These are phyloP conservation scores for Ormia ochracea DNA, from an alignment of 2,888 invertebrate species.

Conservation along the genomic window DNA sequence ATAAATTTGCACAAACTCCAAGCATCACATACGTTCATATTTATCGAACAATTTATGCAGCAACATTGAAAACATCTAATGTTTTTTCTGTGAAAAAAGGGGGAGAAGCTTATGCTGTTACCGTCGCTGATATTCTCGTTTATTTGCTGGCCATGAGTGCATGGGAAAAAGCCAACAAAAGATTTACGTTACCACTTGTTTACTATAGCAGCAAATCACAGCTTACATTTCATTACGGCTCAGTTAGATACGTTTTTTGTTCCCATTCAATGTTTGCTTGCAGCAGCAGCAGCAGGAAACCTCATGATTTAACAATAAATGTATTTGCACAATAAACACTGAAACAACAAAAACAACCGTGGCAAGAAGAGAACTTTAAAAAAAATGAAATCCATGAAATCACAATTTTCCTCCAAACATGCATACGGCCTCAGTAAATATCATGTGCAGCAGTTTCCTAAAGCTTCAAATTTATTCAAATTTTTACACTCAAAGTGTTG, in stretches of 20 bases:
- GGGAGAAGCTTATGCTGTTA: conserved; percentile 47
- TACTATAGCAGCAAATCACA: conserved; percentile 65
- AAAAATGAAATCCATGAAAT: conserved; percentile 45
- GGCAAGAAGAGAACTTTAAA: conserved; percentile 35
- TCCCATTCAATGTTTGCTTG: background rate
- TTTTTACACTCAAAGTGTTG: conserved; percentile 28
- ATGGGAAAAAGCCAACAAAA: conserved; percentile 61
- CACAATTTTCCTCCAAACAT: conserved; percentile 11
- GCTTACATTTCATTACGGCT: conserved; percentile 61
- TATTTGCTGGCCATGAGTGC: conserved; percentile 45
- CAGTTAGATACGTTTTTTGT: conserved; percentile 40
- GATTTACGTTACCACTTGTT: conserved; percentile 66
- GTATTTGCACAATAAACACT: conserved; percentile 59
- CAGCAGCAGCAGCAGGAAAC: conserved; percentile 66
- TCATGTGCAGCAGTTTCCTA: conserved; percentile 51
- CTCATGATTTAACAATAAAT: conserved; percentile 75
- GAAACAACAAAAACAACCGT: conserved; percentile 29
- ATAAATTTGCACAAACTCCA: conserved; percentile 4
- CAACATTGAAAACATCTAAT: conserved; percentile 49
- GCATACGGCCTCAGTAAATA: conserved; percentile 24
- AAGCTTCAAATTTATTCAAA: conserved; percentile 53
- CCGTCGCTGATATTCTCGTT: conserved; percentile 8
- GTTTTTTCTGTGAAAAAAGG: conserved; percentile 29
- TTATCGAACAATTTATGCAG: conserved; percentile 44
- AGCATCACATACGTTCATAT: conserved; percentile 9